phyloP scores from a whole-genome alignment of 2,797 vertebrate species.

The Falco biarmicus region DNA sequence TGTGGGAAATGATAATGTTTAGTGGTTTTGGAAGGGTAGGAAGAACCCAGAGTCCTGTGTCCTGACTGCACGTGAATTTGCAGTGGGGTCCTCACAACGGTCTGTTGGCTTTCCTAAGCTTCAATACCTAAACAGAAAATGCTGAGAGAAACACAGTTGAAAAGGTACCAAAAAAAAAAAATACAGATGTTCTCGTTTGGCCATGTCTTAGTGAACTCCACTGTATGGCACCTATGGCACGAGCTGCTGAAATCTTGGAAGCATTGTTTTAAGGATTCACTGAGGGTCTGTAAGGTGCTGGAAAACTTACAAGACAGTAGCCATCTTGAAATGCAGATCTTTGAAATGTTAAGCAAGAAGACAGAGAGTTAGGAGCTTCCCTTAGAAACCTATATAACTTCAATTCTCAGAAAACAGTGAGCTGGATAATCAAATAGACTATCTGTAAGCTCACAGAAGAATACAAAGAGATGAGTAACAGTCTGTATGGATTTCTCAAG shows the following conservation, averaged over 20 bases:
- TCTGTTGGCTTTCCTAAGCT: background rate
- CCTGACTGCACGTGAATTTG: background rate
- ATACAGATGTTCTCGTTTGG: background rate
- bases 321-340: background rate
- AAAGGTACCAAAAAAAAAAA: background rate
- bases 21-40: background rate
- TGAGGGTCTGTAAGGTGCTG: background rate
- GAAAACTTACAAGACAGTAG: background rate
- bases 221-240: background rate
- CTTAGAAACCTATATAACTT: background rate
- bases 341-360: constrained; percentile 20
- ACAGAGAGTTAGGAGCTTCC: background rate
- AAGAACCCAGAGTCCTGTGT: background rate
- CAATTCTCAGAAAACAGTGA: constrained; percentile 36
- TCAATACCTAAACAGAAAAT: background rate
- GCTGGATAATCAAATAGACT: constrained; percentile 36
- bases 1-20: background rate
- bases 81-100: background rate
- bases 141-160: background rate
- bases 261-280: background rate
- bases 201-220: background rate
- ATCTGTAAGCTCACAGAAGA: constrained; percentile 20
- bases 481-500: constrained; percentile 45
- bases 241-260: background rate
- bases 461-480: constrained; percentile 26